phyloP scores from a whole-genome alignment of 2,797 vertebrate genomes.

The Pangasius krempfi region DNA sequence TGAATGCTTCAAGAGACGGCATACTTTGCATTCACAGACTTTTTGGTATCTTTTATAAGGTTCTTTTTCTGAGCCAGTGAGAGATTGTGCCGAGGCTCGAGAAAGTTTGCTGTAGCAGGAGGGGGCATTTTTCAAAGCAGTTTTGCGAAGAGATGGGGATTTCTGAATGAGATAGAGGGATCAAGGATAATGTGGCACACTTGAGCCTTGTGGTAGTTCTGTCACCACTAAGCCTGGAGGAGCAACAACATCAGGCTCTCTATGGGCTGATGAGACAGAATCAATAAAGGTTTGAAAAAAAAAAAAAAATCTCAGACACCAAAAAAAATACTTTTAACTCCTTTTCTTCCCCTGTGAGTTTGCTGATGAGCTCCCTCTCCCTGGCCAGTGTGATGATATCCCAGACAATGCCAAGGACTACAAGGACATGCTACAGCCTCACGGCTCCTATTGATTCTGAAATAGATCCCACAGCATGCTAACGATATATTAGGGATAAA shows the following conservation, averaged over 20 bases:
- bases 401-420: neutral
- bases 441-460: neutral
- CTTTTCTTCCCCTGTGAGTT: neutral
- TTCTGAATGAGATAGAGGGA: neutral
- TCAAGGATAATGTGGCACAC: neutral
- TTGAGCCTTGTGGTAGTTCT: neutral
- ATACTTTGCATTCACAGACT: conserved; percentile 91
- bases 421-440: neutral
- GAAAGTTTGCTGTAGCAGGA: neutral
- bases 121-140: neutral
- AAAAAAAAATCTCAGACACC: neutral
- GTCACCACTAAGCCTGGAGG: neutral
- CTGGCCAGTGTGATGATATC: neutral
- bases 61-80: conserved; percentile 87
- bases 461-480: neutral
- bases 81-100: conserved; percentile 85
- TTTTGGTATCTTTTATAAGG: conserved; percentile 89
- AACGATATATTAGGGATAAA: neutral
- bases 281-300: neutral
- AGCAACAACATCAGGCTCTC: neutral
- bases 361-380: neutral
- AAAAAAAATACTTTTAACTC: neutral
- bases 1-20: conserved; percentile 42
- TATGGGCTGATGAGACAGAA: neutral
- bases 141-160: neutral